Percentiles rank a stretch among this genome's conserved stretches.
Conservation (phyloP, 2,888 invertebrate genomes). For the Cheilosia urbana region DNA sequence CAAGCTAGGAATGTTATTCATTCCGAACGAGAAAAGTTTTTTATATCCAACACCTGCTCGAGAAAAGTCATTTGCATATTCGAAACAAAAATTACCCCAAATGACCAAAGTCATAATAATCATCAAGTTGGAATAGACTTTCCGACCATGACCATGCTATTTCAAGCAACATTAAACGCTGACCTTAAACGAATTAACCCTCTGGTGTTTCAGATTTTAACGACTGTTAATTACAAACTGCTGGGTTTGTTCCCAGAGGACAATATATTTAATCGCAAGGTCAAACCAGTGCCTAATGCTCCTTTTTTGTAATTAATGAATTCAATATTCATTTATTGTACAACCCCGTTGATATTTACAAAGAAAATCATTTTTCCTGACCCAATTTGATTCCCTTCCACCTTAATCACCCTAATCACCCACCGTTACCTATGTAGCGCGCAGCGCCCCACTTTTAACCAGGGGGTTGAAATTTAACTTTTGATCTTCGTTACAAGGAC, state of each 20-base stretch:
- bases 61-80: too few species aligned
- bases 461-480: slow-evolving; percentile 18
- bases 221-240: slow-evolving; percentile 25
- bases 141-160: not conserved
- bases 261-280: slow-evolving; percentile 29
- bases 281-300: slow-evolving; percentile 18
- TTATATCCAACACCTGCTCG: too few species aligned
- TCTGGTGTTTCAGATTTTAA: not conserved
- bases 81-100: not conserved
- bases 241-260: slow-evolving; percentile 4
- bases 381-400: slow-evolving; percentile 30
- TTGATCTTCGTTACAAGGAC: slow-evolving; percentile 18
- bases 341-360: slow-evolving; percentile 24
- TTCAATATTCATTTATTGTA: slow-evolving; percentile 30
- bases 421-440: not conserved
- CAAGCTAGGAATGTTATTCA: too few species aligned
- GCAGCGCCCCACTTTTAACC: not conserved
- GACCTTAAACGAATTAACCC: not conserved
- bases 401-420: slow-evolving; percentile 5
- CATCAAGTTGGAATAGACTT: too few species aligned
- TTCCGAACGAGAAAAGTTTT: too few species aligned
- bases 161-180: not conserved
- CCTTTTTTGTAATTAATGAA: slow-evolving; percentile 40
- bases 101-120: slow-evolving; percentile 2
- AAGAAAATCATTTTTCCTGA: not conserved